These are phyloP conservation scores for Brienomyrus longianalis DNA, from an alignment of 2,113 vertebrate genomes.

Conservation along the genomic window DNA sequence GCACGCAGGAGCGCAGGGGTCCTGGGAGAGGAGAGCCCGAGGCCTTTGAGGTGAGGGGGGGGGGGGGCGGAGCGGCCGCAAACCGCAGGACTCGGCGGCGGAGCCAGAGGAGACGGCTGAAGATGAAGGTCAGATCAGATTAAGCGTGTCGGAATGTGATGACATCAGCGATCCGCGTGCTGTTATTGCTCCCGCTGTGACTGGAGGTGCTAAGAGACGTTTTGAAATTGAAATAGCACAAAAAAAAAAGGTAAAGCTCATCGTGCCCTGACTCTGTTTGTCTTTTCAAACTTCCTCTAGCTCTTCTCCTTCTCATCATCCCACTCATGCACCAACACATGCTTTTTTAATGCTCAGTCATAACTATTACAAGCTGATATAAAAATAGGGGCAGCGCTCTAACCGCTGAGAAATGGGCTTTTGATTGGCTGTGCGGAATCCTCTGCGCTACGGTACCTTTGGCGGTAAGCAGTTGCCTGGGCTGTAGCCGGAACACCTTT, in stretches of 20 bases:
- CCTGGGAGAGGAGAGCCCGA: slow-evolving; percentile 27
- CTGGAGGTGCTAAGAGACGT: slow-evolving; percentile 81
- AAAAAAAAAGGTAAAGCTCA: slow-evolving; percentile 30
- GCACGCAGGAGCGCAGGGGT: background rate
- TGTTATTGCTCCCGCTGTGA: slow-evolving; percentile 48
- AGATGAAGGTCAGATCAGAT: slow-evolving; percentile 94
- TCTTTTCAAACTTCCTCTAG: background rate
- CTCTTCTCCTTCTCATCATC: slow-evolving; percentile 31
- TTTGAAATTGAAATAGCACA: slow-evolving; percentile 82
- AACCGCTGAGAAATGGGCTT: slow-evolving; percentile 86
- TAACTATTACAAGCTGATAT: slow-evolving; percentile 73
- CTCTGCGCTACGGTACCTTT: slow-evolving; percentile 97
- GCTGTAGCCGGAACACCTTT: slow-evolving; percentile 77
- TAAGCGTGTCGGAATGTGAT: slow-evolving; percentile 97
- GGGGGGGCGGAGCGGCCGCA: slow-evolving; percentile 35
- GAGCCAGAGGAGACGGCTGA: slow-evolving; percentile 87
- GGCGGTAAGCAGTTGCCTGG: slow-evolving; percentile 79
- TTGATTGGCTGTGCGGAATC: slow-evolving; percentile 93
- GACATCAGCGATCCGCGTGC: slow-evolving; percentile 97
- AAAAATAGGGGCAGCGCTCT: slow-evolving; percentile 67
- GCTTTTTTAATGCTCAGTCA: slow-evolving; percentile 88
- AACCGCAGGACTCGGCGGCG: slow-evolving; percentile 39
- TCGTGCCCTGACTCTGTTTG: slow-evolving; percentile 74
- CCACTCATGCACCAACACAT: slow-evolving; percentile 49
- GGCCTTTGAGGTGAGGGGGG: slow-evolving; percentile 54